These are phyloP conservation scores for Drosophila rhopaloa DNA, from an alignment of 1,140 invertebrate genomes.

Conservation along the genomic window DNA sequence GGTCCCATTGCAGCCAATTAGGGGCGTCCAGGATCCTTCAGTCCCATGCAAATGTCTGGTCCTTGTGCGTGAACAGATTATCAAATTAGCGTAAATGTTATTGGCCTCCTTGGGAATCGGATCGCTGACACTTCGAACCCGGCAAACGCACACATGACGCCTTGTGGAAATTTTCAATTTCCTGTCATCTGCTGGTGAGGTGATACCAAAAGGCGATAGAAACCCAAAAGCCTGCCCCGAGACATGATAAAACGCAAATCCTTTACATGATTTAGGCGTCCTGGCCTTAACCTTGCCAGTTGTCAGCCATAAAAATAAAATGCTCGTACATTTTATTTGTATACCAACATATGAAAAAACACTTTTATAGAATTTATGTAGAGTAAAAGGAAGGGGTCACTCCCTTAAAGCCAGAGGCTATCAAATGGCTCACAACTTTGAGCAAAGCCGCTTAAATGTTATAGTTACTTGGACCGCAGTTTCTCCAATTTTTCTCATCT, in stretches of 20 bases:
- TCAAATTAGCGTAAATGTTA: slow-evolving; percentile 84
- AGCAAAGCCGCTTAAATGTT: slow-evolving; percentile 74
- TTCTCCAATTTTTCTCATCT: slow-evolving; percentile 10
- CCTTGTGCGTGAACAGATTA: slow-evolving; percentile 82
- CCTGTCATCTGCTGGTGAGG: slow-evolving; percentile 43
- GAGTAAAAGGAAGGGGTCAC: neutral
- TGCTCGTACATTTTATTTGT: slow-evolving; percentile 32
- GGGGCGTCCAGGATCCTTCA: slow-evolving; percentile 49
- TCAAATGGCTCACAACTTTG: slow-evolving; percentile 71
- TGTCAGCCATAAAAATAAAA: slow-evolving; percentile 70
- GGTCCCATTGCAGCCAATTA: slow-evolving; percentile 84
- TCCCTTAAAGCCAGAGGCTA: slow-evolving; percentile 39
- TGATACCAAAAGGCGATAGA: slow-evolving; percentile 17
- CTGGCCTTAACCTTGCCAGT: slow-evolving; percentile 60
- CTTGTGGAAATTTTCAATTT: slow-evolving; percentile 79
- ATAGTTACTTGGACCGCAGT: slow-evolving; percentile 67
- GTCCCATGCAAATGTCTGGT: slow-evolving; percentile 72
- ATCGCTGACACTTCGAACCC: slow-evolving; percentile 53
- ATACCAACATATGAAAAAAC: slow-evolving; percentile 39
- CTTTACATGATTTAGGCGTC: slow-evolving; percentile 70
- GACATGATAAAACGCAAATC: slow-evolving; percentile 69
- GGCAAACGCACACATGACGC: slow-evolving; percentile 24
- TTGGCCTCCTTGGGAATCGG: slow-evolving; percentile 67
- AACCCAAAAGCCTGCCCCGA: slow-evolving; percentile 21
- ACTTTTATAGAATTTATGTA: slow-evolving; percentile 51